These are phyloP conservation scores for Chloroceryle aenea DNA, from an alignment of 2,113 vertebrate genomes.

Conservation along the genomic window DNA sequence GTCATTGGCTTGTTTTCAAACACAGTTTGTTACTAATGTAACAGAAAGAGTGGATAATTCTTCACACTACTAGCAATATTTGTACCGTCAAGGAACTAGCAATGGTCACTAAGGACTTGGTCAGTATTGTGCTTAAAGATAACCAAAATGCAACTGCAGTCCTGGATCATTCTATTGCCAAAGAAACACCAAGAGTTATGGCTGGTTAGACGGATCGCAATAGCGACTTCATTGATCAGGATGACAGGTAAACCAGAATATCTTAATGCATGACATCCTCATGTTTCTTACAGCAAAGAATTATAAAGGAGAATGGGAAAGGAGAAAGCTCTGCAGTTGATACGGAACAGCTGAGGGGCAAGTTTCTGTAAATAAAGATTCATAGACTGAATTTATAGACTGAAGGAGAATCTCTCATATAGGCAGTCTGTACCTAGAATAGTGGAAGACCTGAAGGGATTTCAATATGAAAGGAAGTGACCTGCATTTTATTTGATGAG, in stretches of 20 bases:
- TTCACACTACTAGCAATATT: background rate
- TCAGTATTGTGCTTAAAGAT: background rate
- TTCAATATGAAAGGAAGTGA: background rate
- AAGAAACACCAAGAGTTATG: background rate
- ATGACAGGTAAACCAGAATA: background rate
- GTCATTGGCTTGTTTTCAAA: background rate
- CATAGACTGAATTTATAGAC: background rate
- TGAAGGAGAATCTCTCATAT: background rate
- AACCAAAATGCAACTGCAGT: background rate
- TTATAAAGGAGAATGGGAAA: background rate
- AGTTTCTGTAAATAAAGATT: background rate
- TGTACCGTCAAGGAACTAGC: background rate
- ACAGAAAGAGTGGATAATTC: background rate
- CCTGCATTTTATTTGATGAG: background rate
- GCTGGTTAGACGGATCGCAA: fast-evolving
- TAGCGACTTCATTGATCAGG: background rate
- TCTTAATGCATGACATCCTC: background rate
- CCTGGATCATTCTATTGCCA: background rate
- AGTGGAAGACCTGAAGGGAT: background rate
- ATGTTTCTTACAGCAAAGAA: background rate
- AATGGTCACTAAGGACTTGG: background rate
- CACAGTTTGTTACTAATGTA: background rate
- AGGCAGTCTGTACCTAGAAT: background rate
- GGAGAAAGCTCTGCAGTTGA: background rate
- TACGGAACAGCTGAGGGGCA: background rate